phyloP scores from a whole-genome alignment of 2,797 vertebrate species.

The Esox masquinongy region DNA sequence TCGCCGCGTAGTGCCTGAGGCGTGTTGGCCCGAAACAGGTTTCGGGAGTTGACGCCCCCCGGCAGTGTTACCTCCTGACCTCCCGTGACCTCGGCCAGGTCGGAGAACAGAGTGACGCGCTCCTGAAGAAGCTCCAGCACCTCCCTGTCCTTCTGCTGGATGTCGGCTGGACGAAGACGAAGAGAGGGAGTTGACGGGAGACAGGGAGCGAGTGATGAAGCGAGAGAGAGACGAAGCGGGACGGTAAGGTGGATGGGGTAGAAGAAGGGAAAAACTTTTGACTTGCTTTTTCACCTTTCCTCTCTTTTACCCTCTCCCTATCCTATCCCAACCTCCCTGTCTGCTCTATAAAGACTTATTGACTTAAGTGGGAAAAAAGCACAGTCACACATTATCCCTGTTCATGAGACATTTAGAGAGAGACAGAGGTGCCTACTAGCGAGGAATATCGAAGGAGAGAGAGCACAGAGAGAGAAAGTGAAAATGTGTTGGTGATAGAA shows the following conservation, averaged over 20 bases:
- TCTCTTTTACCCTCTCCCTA: too few relatives aligned
- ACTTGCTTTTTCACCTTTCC: neutral
- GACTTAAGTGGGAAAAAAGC: neutral
- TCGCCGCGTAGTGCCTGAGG: conserved; percentile 79
- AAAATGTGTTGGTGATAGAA: neutral
- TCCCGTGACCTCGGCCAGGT: conserved; percentile 81
- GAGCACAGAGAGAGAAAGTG: neutral
- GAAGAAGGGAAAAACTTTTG: neutral
- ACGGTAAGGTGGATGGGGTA: neutral
- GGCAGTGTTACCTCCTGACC: conserved; percentile 56
- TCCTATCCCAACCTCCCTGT: too few relatives aligned
- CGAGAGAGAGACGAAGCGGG: neutral
- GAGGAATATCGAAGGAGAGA: neutral
- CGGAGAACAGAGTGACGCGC: conserved; percentile 85
- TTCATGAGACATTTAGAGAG: conserved; percentile 16
- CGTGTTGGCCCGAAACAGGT: conserved; percentile 83
- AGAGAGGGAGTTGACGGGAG: neutral
- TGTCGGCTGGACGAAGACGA: conserved; percentile 65
- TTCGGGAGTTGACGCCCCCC: conserved; percentile 75
- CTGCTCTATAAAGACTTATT: neutral
- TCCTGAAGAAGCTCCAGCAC: conserved; percentile 85
- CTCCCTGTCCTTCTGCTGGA: conserved; percentile 85
- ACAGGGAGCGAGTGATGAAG: neutral
- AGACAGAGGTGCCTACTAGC: conserved; percentile 15
- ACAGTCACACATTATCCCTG: neutral